Evolutionary conservation across 1,140 invertebrate genomes (phyloP), one percentile per base, ranked within the genome.

Genomic region (Trachymyrmex septentrionalis): DNA sequence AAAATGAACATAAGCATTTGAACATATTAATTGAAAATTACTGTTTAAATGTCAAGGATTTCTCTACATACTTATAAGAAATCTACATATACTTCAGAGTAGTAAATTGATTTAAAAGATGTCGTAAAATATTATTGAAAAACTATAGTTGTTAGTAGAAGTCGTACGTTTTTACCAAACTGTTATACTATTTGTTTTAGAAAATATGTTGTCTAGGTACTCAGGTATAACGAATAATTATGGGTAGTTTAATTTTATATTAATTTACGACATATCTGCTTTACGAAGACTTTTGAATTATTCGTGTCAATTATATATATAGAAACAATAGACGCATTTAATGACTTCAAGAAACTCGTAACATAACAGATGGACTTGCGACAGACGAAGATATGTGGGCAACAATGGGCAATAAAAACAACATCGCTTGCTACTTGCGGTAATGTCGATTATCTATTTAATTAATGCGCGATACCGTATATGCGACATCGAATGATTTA

Each of bases 361-460:
- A 67, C 6, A 21, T 21, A 69, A 69, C 48, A 34, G 63, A 44
- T n/a, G 44, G 9, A 44, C 48, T 69, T 24, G 14, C 12, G 48
- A 9, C 27, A 80, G 61, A 66, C 6, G n/a, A 50, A 80, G 76
- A 80, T 67, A 9, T 30, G 2, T 16, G 19, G 14, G 27, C 27
- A 27, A 81, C 77, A 81, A 80, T 67, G 30, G 14, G 1, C 63
- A 24, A 81, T 81, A 55, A 81, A 53, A 55, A 6, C 61, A 6
- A 16, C 73, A 50, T 76, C 21, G 55, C 3, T 21, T 66, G 63
- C 77, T 55, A 50, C 48, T 80, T 80, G 19, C 24, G 9, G 27
- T 57, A 69, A 81, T 21, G 38, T 57, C 30, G 30, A 81, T 81
- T 69, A 55, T 69, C 44, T 38, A 14, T 1, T 5, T 27, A 30